These are phyloP conservation scores for Brachionus rubens DNA, from an alignment of 1,140 invertebrate genomes.

Conservation along the genomic window DNA sequence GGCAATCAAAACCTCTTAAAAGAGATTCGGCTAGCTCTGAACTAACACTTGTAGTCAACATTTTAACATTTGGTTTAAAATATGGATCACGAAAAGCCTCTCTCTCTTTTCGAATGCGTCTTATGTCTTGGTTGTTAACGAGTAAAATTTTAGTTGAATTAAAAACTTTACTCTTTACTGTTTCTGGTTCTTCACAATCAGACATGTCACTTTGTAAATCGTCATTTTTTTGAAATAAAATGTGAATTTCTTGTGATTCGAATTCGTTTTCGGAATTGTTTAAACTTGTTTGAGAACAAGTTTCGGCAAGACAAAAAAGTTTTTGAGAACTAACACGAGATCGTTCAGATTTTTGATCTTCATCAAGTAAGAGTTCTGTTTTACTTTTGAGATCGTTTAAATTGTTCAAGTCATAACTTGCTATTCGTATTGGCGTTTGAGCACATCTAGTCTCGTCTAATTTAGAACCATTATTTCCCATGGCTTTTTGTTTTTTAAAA, in stretches of 20 bases:
- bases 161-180: neutral
- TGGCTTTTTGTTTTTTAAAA: neutral
- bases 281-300: neutral
- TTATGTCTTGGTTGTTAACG: neutral
- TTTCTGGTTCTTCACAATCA: neutral
- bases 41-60: neutral
- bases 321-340: neutral
- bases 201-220: neutral
- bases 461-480: conserved; percentile 33
- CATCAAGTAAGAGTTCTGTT: neutral
- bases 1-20: neutral
- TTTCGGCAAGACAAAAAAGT: too few relatives aligned
- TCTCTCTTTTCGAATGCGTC: neutral
- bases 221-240: neutral
- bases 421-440: neutral
- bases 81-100: neutral
- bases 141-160: neutral
- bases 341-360: neutral
- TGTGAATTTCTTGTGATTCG: conserved; percentile 4
- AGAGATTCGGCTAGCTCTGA: neutral
- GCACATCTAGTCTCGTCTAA: neutral
- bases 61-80: neutral
- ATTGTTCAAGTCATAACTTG: neutral
- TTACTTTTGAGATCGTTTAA: neutral
- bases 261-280: neutral